A percentile compares a stretch with the other conserved stretches of the same genome.
These are phyloP conservation scores for Larimichthys polyactis DNA, from an alignment of 2,113 vertebrate species.

Conservation along the genomic window DNA sequence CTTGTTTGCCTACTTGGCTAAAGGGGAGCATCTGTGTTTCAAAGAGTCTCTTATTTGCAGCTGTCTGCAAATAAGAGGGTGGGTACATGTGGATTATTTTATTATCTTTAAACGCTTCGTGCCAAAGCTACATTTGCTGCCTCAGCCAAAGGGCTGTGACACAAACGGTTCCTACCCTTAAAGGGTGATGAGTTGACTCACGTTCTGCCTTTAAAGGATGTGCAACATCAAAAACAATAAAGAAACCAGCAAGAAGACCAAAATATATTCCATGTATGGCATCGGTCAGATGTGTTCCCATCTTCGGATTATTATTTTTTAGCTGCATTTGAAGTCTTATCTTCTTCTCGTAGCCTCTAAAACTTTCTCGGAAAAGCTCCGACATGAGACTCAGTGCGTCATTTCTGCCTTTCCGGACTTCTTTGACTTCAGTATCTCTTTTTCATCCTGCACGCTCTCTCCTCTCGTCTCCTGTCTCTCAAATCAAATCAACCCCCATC, in stretches of 20 bases:
- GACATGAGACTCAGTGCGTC: background rate
- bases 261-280: constrained; percentile 16
- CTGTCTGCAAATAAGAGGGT: background rate
- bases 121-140: background rate
- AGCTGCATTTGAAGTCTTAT: background rate
- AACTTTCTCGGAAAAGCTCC: background rate
- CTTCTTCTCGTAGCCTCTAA: constrained; percentile 3
- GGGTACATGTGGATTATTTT: background rate
- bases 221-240: background rate
- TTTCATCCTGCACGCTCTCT: background rate
- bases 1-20: background rate
- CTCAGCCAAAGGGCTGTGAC: background rate
- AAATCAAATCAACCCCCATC: constrained; percentile 35
- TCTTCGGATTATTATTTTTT: constrained; percentile 6
- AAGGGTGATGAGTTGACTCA: background rate
- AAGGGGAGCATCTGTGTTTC: background rate
- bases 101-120: background rate
- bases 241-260: background rate
- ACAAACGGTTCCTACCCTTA: background rate
- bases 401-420: constrained; percentile 15
- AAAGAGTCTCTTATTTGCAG: background rate
- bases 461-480: background rate
- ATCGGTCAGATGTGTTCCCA: background rate
- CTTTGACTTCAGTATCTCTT: background rate
- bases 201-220: background rate